A percentile compares a stretch with the other conserved stretches of the same genome.
These are phyloP conservation scores for Chrysotoxum bicinctum DNA, from an alignment of 2,888 invertebrate genomes.

Conservation along the genomic window DNA sequence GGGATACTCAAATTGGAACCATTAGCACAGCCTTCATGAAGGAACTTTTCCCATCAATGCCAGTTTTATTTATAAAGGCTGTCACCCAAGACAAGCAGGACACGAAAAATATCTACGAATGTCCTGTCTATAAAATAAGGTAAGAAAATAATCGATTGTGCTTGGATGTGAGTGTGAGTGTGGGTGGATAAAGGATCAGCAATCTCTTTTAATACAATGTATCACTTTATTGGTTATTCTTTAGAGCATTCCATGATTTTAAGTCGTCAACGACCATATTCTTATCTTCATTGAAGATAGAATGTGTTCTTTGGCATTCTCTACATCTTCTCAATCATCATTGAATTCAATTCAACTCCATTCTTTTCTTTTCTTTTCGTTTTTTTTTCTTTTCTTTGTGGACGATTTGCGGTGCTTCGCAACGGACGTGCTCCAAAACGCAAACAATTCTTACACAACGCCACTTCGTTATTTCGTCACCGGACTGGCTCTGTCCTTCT, in stretches of 20 bases:
- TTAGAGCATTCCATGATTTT: conserved; percentile 8
- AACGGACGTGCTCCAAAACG: conserved; percentile 60
- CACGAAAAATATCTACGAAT: conserved; percentile 92
- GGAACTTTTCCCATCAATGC: conserved; percentile 94
- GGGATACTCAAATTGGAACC: conserved; percentile 90
- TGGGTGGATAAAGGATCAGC: conserved; percentile 7
- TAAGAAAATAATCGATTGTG: conserved; percentile 59
- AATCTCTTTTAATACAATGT: conserved; percentile 17
- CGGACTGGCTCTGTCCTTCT: conserved; percentile 7
- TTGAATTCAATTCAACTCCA: conserved; percentile 36
- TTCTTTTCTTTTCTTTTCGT: conserved; percentile 22
- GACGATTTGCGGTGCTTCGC: conserved; percentile 34
- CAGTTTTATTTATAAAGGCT: conserved; percentile 93
- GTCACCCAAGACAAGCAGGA: conserved; percentile 95
- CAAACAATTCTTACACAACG: conserved; percentile 57
- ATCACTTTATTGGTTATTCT: conserved; percentile 17
- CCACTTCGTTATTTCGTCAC: conserved; percentile 49
- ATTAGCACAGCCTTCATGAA: conserved; percentile 93
- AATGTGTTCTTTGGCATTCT: conserved; percentile 55
- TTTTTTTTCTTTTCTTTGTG: conserved; percentile 22
- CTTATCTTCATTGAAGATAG: conserved; percentile 25
- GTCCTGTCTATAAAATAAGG: conserved; percentile 96
- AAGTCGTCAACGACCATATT: conserved; percentile 37
- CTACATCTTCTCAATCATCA: conserved; percentile 43
- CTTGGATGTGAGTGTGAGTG: background rate